Evolutionary conservation across 2,797 vertebrate species (phyloP), one percentile per base, ranked within the genome.

Genomic region (Melanotaenia maccullochi): DNA sequence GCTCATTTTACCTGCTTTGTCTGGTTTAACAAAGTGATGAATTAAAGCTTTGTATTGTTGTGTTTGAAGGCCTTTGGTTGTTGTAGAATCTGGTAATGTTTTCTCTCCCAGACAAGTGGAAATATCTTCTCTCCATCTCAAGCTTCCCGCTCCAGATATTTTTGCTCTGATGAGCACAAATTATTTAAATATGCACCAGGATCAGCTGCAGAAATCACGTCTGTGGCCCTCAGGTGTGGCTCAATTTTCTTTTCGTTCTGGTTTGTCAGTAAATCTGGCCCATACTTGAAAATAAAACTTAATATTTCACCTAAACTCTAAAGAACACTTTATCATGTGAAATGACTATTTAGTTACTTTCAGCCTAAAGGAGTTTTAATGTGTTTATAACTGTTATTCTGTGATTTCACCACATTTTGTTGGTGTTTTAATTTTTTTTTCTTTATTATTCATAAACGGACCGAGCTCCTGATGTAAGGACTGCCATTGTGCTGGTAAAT

Each of bases 401-500:
- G 22, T 68, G 33, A 60, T 24, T 59, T 25, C 5, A 16, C 14
- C 4, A 9, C 11, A 49, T 24, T 7, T 30, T 8, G 11, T 47
- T 38, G 2, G 14, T 36, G 24, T 28, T 51, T 47, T n/a, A 0
- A 11, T 57, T 4, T 25, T 28, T 2, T 1, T 42, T 40, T 36
- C 16, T 9, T n/a, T 12, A 69, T 38, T 18, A 32, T 25, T 13
- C 30, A 63, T 35, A 55, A 44, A 44, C 49, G 20, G 72, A 87
- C 81, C 30, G 73, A 85, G 82, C 70, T 84, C 70, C 63, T 74
- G 35, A 5, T 36, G 5, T 0, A 8, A 57, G 73, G 33, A 36
- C 73, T 0, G 60, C 76, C 84, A 47, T 1, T 66, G 76, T 11
- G n/a, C 0, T 42, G 65, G 32, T 20, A 62, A 35, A 49, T 32